phyloP scores from a whole-genome alignment of 1,140 invertebrate species.

The Helicoverpa zea region DNA sequence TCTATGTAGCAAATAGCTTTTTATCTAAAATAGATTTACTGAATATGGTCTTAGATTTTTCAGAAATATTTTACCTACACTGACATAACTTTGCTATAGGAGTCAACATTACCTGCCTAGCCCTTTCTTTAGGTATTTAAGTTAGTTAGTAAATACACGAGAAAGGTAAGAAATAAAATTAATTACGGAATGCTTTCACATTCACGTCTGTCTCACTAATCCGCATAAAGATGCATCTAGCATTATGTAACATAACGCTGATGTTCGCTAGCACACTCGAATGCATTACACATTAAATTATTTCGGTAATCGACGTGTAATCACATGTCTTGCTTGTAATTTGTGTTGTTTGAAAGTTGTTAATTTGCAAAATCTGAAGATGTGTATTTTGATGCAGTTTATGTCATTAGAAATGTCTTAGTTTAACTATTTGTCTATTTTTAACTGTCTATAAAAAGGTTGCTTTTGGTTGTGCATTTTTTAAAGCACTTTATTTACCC shows the following conservation, averaged over 20 bases:
- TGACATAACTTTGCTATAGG: no score
- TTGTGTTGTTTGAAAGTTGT: conserved; percentile 5
- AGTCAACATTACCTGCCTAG: no score
- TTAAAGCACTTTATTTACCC: no score
- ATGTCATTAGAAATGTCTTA: no score
- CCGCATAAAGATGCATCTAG: conserved; percentile 19
- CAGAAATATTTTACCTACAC: no score
- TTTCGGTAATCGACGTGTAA: background rate
- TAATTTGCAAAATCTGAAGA: background rate
- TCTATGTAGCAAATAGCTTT: no score
- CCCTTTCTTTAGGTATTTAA: background rate
- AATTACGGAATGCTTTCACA: conserved; percentile 17
- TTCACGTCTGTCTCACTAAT: background rate
- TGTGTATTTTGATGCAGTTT: background rate
- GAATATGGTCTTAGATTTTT: no score
- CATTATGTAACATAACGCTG: background rate
- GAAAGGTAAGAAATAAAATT: background rate
- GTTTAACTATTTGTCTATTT: no score
- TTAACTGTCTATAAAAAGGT: no score
- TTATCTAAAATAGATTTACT: background rate
- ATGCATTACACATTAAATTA: conserved; percentile 25
- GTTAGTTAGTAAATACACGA: background rate
- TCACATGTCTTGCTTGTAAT: background rate
- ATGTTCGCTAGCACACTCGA: background rate
- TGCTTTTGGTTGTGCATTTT: no score